Conservation (phyloP, 2,113 vertebrate species). For the Nibea albiflora region DNA sequence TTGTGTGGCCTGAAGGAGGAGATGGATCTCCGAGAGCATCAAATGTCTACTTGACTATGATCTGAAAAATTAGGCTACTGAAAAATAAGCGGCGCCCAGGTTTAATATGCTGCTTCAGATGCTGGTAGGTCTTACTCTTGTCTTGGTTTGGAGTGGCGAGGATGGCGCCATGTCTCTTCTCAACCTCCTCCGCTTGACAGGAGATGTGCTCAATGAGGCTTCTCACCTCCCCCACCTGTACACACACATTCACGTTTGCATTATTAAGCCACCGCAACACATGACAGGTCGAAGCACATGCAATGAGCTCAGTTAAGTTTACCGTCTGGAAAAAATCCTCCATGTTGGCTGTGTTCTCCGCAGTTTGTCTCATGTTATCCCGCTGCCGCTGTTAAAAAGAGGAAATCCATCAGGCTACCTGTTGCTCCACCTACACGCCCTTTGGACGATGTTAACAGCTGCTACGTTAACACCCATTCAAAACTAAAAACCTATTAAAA, state of each 20-base stretch:
- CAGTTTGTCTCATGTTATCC: conserved; percentile 79
- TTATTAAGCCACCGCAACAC: neutral
- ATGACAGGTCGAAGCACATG: too few relatives aligned
- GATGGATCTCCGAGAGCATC: neutral
- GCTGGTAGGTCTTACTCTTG: conserved; percentile 83
- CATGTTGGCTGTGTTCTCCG: conserved; percentile 88
- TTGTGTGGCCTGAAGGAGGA: neutral
- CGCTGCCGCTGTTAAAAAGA: conserved; percentile 5
- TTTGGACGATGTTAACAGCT: neutral
- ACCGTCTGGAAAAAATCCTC: conserved; percentile 94
- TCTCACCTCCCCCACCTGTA: conserved; percentile 90
- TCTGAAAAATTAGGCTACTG: neutral
- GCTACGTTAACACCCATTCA: neutral
- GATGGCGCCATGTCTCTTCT: conserved; percentile 89
- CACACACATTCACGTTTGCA: conserved; percentile 25
- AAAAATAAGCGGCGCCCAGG: neutral
- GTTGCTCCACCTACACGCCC: neutral
- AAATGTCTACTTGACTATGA: neutral
- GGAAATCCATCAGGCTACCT: neutral
- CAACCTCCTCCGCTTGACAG: conserved; percentile 88
- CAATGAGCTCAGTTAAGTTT: neutral
- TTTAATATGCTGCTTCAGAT: neutral
- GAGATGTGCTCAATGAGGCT: conserved; percentile 86
- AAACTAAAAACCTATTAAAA: neutral
- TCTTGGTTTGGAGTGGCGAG: conserved; percentile 91